Evolutionary conservation across 2,113 vertebrate species (phyloP), one percentile per base, ranked within the genome.

Genomic region (Phrynocephalus versicolor): DNA sequence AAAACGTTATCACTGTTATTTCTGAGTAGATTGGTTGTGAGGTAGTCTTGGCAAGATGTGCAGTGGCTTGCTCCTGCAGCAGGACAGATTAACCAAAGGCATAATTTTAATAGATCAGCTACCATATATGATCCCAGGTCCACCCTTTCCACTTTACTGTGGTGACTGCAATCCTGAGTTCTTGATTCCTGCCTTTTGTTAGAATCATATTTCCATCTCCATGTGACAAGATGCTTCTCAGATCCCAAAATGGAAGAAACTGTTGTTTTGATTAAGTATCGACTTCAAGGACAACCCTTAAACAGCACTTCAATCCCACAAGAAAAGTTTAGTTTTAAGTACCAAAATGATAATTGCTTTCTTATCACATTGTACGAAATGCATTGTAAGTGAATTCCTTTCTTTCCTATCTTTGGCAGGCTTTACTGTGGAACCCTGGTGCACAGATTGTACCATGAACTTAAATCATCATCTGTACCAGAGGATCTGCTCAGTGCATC

Each of bases 401-500:
- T 23, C 87, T 33, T 80, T 78, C 79, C 91, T 73, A n/a, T 74
- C 19, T 76, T 88, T 85, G 77, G 62, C 92, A 99, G 98, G 92
- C 83, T 99, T 87, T 99, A 97, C 87, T 98, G 89, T 27, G 98
- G 98, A n/a, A 97, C 96, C 73, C 92, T 99, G 87, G 95, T 97
- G 12, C 97, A 99, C 3, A 95, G 96, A 27, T 87, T 99, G 1
- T 90, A 93, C 87, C 91, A 82, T 62, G 94, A 91, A 39, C 95
- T 98, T 55, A 96, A 95, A 79, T 90, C 91, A 0, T 90, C 95
- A 30, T 33, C 83, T 51, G 65, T 95, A 7, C 90, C 93, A 30
- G 97, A 98, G 82, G 91, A 94, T 25, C 82, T 98, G 25, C 93
- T 98, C 18, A 74, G 64, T 1, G 79, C 64, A 2, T 96, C 95